These are phyloP conservation scores for Octopus sinensis DNA, from an alignment of 1,140 invertebrate genomes.

Conservation along the genomic window DNA sequence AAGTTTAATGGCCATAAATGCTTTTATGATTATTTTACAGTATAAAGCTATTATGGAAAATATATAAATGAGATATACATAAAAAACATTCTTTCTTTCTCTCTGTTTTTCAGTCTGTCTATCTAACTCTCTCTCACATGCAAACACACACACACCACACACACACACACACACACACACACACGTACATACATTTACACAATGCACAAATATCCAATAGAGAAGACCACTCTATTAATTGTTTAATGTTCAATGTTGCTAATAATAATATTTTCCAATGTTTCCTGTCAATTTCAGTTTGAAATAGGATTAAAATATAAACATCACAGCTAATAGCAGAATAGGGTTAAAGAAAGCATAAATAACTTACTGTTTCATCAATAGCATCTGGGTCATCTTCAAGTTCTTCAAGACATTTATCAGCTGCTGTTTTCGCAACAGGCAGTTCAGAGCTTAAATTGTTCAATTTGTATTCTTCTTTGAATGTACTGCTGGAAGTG, in stretches of 20 bases:
- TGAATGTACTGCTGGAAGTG: slow-evolving; percentile 42
- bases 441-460: slow-evolving; percentile 40
- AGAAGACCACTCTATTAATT: too few species aligned
- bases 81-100: too few species aligned
- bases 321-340: not conserved
- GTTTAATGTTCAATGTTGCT: too few species aligned
- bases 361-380: slow-evolving; percentile 54
- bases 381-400: slow-evolving; percentile 54
- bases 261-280: too few species aligned
- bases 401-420: slow-evolving; percentile 32
- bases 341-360: too few species aligned
- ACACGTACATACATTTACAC: not conserved
- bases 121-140: too few species aligned
- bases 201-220: not conserved
- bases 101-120: too few species aligned
- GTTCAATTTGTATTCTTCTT: slow-evolving; percentile 57
- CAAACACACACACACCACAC: not conserved
- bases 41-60: not conserved
- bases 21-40: not conserved
- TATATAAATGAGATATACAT: not conserved
- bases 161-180: not conserved
- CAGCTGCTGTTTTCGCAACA: slow-evolving; percentile 29
- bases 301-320: not conserved
- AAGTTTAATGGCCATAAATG: not conserved
- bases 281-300: too few species aligned